Evolutionary conservation across 2,888 invertebrate species (phyloP).

Genomic region (Leptothorax acervorum): DNA sequence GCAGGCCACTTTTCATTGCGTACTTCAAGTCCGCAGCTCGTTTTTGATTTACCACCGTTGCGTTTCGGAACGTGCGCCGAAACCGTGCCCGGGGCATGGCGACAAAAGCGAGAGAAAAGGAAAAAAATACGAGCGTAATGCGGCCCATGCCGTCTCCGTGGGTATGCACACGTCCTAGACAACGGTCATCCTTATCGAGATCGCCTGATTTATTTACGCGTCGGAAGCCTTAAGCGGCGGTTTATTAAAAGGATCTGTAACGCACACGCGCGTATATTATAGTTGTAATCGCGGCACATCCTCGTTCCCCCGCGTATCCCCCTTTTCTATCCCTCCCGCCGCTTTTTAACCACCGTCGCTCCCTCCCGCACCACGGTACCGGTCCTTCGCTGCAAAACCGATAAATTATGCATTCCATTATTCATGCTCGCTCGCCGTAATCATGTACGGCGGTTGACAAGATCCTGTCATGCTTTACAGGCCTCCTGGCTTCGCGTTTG

Average conservation of each 20-base stretch:
- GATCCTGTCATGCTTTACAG: constrained; percentile 77
- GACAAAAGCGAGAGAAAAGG: neutral
- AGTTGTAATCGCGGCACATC: constrained; percentile 15
- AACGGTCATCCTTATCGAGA: constrained; percentile 78
- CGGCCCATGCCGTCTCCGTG: no score
- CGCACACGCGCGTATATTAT: constrained; percentile 39
- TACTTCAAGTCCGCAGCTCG: neutral
- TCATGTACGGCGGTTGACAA: constrained; percentile 82
- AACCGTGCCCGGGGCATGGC: neutral
- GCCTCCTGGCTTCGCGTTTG: constrained; percentile 59
- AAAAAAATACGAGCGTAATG: neutral
- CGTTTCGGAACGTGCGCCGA: neutral
- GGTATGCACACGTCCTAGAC: constrained; percentile 58
- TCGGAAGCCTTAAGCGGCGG: constrained; percentile 70
- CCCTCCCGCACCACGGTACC: constrained; percentile 14
- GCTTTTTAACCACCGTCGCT: neutral
- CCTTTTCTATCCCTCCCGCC: neutral
- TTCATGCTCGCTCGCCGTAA: constrained; percentile 81
- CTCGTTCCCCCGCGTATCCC: neutral
- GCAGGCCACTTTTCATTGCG: neutral
- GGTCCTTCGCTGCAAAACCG: constrained; percentile 74
- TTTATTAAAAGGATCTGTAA: constrained; percentile 75
- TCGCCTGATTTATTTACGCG: constrained; percentile 76
- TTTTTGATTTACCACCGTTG: neutral
- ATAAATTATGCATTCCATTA: constrained; percentile 84